phyloP scores from a whole-genome alignment of 2,888 invertebrate genomes.

The Leptopilina syphax region DNA sequence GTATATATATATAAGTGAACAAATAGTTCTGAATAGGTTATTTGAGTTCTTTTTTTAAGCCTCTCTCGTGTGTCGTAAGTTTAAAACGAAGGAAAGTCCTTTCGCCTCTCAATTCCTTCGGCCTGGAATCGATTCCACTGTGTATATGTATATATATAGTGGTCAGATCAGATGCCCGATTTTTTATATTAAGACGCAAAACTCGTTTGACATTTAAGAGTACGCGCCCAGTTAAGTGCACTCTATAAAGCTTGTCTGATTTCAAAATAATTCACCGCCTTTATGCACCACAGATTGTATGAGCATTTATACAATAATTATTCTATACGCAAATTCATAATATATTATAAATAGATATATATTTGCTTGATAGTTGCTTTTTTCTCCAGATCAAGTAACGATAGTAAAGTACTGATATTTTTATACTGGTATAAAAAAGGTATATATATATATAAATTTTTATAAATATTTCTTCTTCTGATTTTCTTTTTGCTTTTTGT shows the following conservation, averaged over 20 bases:
- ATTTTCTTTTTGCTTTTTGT: too few species aligned
- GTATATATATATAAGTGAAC: not conserved
- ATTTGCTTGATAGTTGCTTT: too few species aligned
- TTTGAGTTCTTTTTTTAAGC: not conserved
- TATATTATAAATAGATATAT: too few species aligned
- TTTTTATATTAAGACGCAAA: slow-evolving; percentile 50
- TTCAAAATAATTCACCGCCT: slow-evolving; percentile 24
- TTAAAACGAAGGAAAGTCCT: slow-evolving; percentile 48
- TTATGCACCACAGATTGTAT: slow-evolving; percentile 3
- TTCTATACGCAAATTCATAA: too few species aligned
- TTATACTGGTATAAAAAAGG: too few species aligned
- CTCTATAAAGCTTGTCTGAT: not conserved
- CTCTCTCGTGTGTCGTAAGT: slow-evolving; percentile 11
- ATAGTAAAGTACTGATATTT: too few species aligned
- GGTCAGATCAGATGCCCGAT: slow-evolving; percentile 38
- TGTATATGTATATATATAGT: slow-evolving; percentile 27
- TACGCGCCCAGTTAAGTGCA: slow-evolving; percentile 32
- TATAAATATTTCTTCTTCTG: too few species aligned
- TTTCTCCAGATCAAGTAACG: too few species aligned
- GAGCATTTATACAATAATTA: not conserved
- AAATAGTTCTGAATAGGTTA: slow-evolving; percentile 21
- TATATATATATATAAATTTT: too few species aligned
- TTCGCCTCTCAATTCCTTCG: slow-evolving; percentile 51
- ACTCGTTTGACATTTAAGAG: slow-evolving; percentile 62
- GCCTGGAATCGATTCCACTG: slow-evolving; percentile 53